phyloP scores from a whole-genome alignment of 2,888 invertebrate species.

The Drosophila borborema region DNA sequence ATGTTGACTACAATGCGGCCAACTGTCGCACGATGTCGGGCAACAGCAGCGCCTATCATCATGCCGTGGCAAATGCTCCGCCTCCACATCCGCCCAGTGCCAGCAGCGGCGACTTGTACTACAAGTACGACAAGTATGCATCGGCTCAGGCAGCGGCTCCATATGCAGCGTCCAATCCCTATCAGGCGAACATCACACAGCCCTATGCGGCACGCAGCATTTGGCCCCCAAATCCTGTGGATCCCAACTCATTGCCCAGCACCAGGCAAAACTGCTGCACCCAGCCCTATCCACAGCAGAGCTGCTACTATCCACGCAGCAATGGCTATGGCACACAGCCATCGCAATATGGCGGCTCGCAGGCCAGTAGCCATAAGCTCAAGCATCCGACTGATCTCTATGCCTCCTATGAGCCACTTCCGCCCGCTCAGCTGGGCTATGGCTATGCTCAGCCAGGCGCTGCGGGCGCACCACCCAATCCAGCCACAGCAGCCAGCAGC shows the following conservation, averaged over 20 bases:
- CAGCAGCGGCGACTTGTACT: conserved; percentile 48
- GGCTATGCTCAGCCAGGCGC: conserved; percentile 42
- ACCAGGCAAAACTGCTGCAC: conserved; percentile 78
- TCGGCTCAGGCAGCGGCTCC: conserved; percentile 25
- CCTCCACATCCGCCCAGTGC: conserved; percentile 5
- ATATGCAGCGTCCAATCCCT: conserved; percentile 55
- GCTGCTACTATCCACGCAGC: conserved; percentile 73
- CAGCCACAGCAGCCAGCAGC: conserved; percentile 8
- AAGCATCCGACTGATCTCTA: conserved; percentile 82
- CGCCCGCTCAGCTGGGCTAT: conserved; percentile 47
- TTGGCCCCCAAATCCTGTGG: conserved; percentile 57
- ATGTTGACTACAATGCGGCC: conserved; percentile 67
- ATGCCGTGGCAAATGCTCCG: conserved; percentile 11
- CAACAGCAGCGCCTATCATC: conserved; percentile 48
- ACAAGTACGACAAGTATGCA: conserved; percentile 78
- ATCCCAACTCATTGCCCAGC: conserved; percentile 31
- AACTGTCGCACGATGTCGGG: conserved; percentile 53
- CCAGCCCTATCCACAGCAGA: conserved; percentile 74
- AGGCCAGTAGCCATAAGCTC: conserved; percentile 54
- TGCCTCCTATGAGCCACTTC: conserved; percentile 55
- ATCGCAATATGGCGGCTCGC: conserved; percentile 20
- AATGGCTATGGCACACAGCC: conserved; percentile 49
- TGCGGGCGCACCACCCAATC: conserved; percentile 13
- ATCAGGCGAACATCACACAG: conserved; percentile 49
- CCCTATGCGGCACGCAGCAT: conserved; percentile 57